Conservation (phyloP, 2,113 vertebrate genomes). For the Otocyon megalotis region DNA sequence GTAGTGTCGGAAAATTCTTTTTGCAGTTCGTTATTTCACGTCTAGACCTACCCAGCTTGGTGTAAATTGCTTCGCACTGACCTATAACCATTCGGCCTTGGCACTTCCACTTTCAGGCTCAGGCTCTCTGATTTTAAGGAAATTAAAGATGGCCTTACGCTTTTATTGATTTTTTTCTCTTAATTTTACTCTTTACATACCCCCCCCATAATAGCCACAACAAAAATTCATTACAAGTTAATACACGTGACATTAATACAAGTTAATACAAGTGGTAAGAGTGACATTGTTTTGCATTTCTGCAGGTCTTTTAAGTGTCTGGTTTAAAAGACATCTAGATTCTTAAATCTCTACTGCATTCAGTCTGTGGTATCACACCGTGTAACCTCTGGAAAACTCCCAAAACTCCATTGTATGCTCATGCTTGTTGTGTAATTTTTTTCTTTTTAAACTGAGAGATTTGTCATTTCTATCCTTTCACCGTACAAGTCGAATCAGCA, state of each 20-base stretch:
- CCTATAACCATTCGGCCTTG: not conserved
- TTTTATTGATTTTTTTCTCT: not conserved
- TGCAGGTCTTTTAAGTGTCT: constrained; percentile 14
- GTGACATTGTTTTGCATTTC: constrained; percentile 26
- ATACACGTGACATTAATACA: not conserved
- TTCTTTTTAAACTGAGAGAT: constrained; percentile 15
- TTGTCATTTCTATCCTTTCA: not conserved
- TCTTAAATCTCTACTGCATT: not conserved
- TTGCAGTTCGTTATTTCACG: not conserved
- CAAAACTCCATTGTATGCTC: not conserved
- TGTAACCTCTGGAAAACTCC: constrained; percentile 49
- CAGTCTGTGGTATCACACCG: not conserved
- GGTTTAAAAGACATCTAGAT: constrained; percentile 24
- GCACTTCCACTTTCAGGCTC: constrained; percentile 29
- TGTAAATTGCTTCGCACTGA: constrained; percentile 37
- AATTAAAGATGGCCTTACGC: not conserved
- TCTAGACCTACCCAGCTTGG: not conserved
- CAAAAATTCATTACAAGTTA: not conserved
- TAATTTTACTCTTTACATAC: not conserved
- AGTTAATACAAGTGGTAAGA: not conserved
- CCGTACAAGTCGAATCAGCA: not conserved
- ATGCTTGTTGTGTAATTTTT: not conserved
- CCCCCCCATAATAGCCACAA: not conserved
- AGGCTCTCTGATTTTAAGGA: constrained; percentile 40
- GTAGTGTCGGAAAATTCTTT: not conserved